Evolutionary conservation across 2,113 vertebrate species (phyloP), one percentile per base, ranked within the genome.

Genomic region (Lasiurus cinereus): DNA sequence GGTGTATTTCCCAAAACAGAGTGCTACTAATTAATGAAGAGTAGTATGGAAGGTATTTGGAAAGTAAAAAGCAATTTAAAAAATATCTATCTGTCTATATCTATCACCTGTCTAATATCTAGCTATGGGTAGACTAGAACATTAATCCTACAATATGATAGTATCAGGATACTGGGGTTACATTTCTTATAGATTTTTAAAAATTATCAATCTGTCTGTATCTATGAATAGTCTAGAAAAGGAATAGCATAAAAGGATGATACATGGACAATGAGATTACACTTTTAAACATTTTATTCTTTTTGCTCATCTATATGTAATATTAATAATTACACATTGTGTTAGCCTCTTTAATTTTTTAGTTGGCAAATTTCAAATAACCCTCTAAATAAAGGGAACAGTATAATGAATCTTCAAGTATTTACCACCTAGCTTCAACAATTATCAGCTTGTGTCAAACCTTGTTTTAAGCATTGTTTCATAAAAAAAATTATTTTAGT

Each of bases 341-440:
- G 78, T 78, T 92, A 87, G 16, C 76, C 56, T 78, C 39, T 87
- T 89, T 93, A 91, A 89, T 12, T 7, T 76, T 95, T 91, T 79
- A 86, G 11, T 48, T 80, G 43, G 2, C 46, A 86, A 67, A 27
- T 77, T 93, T 87, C 62, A 87, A 90, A 50, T 72, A 78, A 72
- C 66, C 70, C 6, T 3, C 39, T 43, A 88, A 94, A 56, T 72
- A 73, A 33, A 78, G 4, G 33, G 7, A 66, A 77, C 50, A 90
- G 39, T 90, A 67, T 62, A 91, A 93, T 43, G 24, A 88, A 69
- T 10, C 2, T 10, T 59, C 52, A 62, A 27, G 24, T 82, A 46
- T 15, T 27, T 1, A 56, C 74, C 16, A 46, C 24, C 6, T 16
- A 72, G 16, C 1, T 83, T 92, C 29, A 96, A 72, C 1, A 69